A percentile compares a stretch with the other conserved stretches of the same genome.
Evolutionary conservation across 2,113 vertebrate species (phyloP).

Genomic region (Nothoprocta pentlandii): DNA sequence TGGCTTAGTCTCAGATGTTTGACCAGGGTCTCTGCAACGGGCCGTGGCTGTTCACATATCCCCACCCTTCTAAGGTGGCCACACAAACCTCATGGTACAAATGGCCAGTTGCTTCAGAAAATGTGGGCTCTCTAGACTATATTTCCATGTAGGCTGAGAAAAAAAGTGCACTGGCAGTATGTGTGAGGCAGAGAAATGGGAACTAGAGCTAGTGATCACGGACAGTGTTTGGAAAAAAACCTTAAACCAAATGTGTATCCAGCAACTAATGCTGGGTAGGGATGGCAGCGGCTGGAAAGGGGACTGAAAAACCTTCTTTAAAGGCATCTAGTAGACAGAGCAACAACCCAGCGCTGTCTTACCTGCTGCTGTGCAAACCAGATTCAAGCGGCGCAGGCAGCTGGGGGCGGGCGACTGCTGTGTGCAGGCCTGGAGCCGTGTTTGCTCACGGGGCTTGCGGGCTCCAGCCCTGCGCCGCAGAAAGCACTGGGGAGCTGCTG

Average conservation of each 20-base stretch:
- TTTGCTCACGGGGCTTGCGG: not conserved
- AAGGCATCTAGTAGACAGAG: not conserved
- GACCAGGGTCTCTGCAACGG: not conserved
- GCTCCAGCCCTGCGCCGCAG: not conserved
- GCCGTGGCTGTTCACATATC: accelerated
- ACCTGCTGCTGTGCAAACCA: not conserved
- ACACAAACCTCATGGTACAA: not conserved
- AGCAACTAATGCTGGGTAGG: accelerated
- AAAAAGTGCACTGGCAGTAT: accelerated
- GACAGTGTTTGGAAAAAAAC: not conserved
- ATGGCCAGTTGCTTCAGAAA: accelerated
- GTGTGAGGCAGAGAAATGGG: not conserved
- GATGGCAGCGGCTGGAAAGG: not conserved
- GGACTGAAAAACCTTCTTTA: not conserved
- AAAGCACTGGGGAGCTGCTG: not conserved
- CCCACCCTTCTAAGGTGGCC: not conserved
- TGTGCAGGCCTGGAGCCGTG: not conserved
- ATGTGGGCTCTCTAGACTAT: not conserved
- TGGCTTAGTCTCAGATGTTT: not conserved
- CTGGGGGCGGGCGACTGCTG: not conserved
- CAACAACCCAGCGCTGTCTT: not conserved
- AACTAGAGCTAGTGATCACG: not conserved
- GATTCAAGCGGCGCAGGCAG: not conserved
- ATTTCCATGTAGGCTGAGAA: not conserved
- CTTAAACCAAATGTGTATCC: not conserved